A percentile compares a stretch with the other conserved stretches of the same genome.
Evolutionary conservation across 2,113 vertebrate species (phyloP).

Genomic region (Coracopsis vasa): DNA sequence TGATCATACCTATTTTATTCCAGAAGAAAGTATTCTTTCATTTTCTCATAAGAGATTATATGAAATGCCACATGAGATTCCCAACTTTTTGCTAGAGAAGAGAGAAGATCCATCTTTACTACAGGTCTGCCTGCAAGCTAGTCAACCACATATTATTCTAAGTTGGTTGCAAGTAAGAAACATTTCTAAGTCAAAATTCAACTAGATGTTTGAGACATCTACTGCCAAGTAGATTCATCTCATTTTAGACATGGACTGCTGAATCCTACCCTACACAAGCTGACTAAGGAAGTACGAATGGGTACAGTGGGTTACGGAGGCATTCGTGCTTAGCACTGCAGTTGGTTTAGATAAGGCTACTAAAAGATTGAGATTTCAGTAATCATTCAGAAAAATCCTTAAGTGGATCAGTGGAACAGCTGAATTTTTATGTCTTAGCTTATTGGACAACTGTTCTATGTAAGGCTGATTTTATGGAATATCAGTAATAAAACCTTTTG

Average conservation of each 20-base stretch:
- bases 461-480: not conserved
- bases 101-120: not conserved
- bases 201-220: not conserved
- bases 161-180: not conserved
- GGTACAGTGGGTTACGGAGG: rapidly evolving
- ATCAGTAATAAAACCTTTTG: not conserved
- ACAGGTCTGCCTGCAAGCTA: not conserved
- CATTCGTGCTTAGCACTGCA: not conserved
- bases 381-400: not conserved
- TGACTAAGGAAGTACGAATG: not conserved
- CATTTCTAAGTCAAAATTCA: not conserved
- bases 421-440: not conserved
- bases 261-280: not conserved
- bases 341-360: not conserved
- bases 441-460: not conserved
- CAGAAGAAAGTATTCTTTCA: not conserved
- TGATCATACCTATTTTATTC: not conserved
- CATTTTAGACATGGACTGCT: not conserved
- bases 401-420: not conserved
- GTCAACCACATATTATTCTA: not conserved
- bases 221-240: not conserved
- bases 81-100: not conserved
- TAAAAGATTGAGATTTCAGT: not conserved
- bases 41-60: not conserved
- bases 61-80: not conserved